Evolutionary conservation across 2,797 vertebrate species (phyloP), one percentile per base, ranked within the genome.

Genomic region (Paratrypauchen microcephalus): DNA sequence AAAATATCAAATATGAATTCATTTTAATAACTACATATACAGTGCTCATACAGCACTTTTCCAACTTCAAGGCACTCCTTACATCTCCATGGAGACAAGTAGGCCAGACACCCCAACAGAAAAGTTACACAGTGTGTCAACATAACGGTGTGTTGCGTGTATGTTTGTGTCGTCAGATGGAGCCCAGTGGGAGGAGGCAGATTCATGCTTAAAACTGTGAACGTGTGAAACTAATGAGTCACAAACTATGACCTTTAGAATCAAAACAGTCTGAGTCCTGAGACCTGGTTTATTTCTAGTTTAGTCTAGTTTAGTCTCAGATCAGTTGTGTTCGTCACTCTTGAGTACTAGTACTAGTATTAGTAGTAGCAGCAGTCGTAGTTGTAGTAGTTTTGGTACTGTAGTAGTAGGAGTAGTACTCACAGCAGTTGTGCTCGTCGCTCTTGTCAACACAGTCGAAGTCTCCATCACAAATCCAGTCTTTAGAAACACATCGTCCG

Each of bases 401-500:
- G 41, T 45, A 45, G 24, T 39, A 32, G 58, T 61, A 59, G 18
- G 21, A 36, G 58, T 21, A 61, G 58, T 23, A 94, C 97, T 96
- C 92, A 99, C 97, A 96, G 93, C 97, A 99, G 86, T 99, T 99
- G 75, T 91, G 86, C 85, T 98, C 97, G 4, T 99, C 97, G 11
- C 95, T 97, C 79, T 95, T 97, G 86, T 98, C 97, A 69, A 87
- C 73, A 71, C 97, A 99, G 90, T 99, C 97, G 2, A 96, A 95
- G 89, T 99, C 97, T n/a, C 97, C 97, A 5, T 99, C 97, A 73
- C 97, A 99, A 58, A 98, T 87, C 97, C 97, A 99, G 19, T 94
- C 93, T 52, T 68, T 80, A 15, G 91, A 82, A 36, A 99, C 92
- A 73, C 97, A 99, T 71, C 95, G 94, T 0, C 97, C 97, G 6